Percentiles rank a stretch among this genome's conserved stretches.
Evolutionary conservation across 2,888 invertebrate species (phyloP).

Genomic region (Neoitamus cyanurus): DNA sequence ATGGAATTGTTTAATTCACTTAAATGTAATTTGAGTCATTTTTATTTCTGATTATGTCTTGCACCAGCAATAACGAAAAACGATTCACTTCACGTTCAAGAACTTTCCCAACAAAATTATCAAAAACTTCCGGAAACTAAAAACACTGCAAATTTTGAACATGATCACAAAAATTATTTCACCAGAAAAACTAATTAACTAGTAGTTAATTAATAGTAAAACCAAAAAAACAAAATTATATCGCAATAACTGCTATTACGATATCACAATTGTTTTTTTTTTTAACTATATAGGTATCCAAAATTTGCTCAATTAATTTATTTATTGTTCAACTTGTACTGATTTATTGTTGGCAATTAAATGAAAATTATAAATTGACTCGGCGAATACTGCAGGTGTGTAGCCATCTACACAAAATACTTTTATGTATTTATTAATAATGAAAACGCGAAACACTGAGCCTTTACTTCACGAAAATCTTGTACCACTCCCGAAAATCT

Average conservation of each 20-base stretch:
- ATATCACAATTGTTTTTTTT: too few relatives aligned
- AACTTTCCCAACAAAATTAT: too few relatives aligned
- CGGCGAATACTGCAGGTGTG: background rate
- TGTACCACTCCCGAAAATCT: background rate
- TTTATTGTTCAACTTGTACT: background rate
- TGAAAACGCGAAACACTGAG: background rate
- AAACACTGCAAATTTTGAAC: too few relatives aligned
- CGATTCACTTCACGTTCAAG: background rate
- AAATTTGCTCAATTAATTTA: background rate
- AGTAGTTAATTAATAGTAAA: too few relatives aligned
- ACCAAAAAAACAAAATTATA: too few relatives aligned
- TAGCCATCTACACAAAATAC: background rate
- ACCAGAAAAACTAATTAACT: too few relatives aligned
- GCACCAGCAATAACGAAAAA: background rate
- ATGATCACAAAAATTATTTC: background rate
- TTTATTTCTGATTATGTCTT: background rate
- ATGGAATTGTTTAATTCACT: background rate
- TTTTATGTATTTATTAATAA: background rate
- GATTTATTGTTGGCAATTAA: slow-evolving; percentile 42
- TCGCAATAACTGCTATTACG: background rate
- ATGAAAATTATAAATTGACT: slow-evolving; percentile 11
- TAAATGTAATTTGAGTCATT: background rate
- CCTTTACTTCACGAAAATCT: background rate
- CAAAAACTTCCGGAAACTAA: too few relatives aligned
- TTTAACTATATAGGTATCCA: background rate